phyloP scores from a whole-genome alignment of 2,888 invertebrate genomes.

The Hanleya hanleyi region DNA sequence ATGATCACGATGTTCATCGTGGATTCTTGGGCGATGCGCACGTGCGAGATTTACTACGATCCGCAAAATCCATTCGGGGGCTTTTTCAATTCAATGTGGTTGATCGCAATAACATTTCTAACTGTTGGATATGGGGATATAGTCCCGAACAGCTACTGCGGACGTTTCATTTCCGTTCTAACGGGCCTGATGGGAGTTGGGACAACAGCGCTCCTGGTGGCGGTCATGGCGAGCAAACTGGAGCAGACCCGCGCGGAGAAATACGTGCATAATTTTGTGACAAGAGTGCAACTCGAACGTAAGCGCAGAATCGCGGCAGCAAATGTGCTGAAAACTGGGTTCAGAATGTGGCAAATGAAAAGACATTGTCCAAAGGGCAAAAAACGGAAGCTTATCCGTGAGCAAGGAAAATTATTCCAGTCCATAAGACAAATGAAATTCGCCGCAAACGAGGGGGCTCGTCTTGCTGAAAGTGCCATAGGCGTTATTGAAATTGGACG shows the following conservation, averaged over 20 bases:
- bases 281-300: conserved; percentile 55
- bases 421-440: conserved; percentile 2
- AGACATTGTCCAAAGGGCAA: conserved; percentile 73
- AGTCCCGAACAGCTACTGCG: conserved; percentile 60
- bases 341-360: conserved; percentile 44
- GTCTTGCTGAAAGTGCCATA: not conserved
- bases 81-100: conserved; percentile 60
- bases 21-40: conserved; percentile 62
- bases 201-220: conserved; percentile 59
- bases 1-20: conserved; percentile 57
- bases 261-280: conserved; percentile 61
- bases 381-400: not conserved
- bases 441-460: not conserved
- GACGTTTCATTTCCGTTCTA: conserved; percentile 57
- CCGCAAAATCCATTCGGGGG: conserved; percentile 36
- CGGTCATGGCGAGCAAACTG: conserved; percentile 56
- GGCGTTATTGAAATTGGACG: conserved; percentile 1
- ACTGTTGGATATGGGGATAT: conserved; percentile 63
- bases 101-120: conserved; percentile 60
- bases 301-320: conserved; percentile 53
- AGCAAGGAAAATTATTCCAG: not conserved
- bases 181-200: conserved; percentile 59
- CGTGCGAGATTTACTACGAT: conserved; percentile 62
- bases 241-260: conserved; percentile 57
- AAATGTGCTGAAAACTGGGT: conserved; percentile 53